Base-by-base conservation (phyloP, 1,140 invertebrate genomes). In the Pachypsylla venusta region DNA sequence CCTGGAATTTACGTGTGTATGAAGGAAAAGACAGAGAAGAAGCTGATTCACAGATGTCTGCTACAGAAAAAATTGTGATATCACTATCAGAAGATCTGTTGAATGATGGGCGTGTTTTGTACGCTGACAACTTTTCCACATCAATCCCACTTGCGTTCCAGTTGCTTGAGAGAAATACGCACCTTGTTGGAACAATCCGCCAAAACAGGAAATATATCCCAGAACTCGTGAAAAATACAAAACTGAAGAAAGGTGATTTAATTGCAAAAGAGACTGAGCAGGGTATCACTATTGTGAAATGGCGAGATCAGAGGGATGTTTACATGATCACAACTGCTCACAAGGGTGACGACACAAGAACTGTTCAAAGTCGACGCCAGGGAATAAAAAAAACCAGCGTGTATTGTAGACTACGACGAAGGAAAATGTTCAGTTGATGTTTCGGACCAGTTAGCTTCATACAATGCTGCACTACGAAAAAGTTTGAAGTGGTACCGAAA, bases 111-210 rank as follows among this genome's bases (percentile, higher is more conserved):
- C 70, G 73, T 61, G 68, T 67, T 20, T 13, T 76, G 25, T 68
- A 64, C 59, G 70, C 69, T 14, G 72, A 75, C 62, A 74, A 74
- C 64, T 75, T 66, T 62, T 73, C 74, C 60, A 71, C 68, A 0
- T 69, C 64, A 25, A 42, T 69, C 20, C 19, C 56, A 22, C 59
- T 75, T 14, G 67, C 69, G 0, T 22, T 66, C 35, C 63, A 65
- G 58, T 63, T 75, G 19, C 61, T 70, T 14, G 1, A 59, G 5
- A 67, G 64, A 28, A 64, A 70, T 2, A 72, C 67, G 0, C 66
- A 72, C 64, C 42, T 68, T 25, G 61, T 69, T 25, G 71, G 68
- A 10, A 65, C 64, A 13, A 22, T 64, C 0, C 24, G 58, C 25
- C 4, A 20, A 14, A 58, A 62, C 30, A n/a, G n/a, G n/a, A n/a